phyloP scores from a whole-genome alignment of 2,888 invertebrate species.

The Oscheius sp. region DNA sequence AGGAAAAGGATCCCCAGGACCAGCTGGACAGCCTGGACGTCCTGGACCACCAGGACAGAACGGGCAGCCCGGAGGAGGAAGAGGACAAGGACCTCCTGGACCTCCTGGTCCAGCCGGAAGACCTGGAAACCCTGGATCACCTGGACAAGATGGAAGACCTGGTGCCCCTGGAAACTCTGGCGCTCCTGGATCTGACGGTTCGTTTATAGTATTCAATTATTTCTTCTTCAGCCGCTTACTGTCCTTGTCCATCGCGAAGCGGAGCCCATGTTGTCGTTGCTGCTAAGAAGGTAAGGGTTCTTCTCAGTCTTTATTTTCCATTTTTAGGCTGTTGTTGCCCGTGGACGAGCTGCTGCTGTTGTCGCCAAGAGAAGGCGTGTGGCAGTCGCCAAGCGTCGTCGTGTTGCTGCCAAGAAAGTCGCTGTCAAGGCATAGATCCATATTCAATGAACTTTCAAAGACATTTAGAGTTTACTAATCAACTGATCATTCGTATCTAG shows the following conservation, averaged over 20 bases:
- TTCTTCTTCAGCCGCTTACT: slow-evolving; percentile 1
- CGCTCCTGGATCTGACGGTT: slow-evolving; percentile 5
- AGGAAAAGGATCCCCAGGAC: slow-evolving; percentile 38
- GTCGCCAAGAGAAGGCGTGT: slow-evolving; percentile 5
- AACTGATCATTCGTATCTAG: neutral
- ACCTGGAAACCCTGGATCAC: neutral
- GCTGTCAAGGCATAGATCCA: too few relatives aligned
- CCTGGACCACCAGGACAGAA: slow-evolving; percentile 38
- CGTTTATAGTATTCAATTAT: neutral
- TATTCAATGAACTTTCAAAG: neutral
- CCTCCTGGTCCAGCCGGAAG: slow-evolving; percentile 33
- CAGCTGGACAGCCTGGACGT: slow-evolving; percentile 17
- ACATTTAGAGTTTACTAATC: neutral
- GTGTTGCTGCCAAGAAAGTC: slow-evolving; percentile 1
- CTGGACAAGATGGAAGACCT: slow-evolving; percentile 6
- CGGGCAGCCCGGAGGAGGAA: slow-evolving; percentile 35
- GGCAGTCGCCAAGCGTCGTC: neutral
- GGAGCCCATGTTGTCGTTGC: neutral
- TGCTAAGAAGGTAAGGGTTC: neutral
- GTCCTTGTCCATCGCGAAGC: slow-evolving; percentile 28
- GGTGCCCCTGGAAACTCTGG: slow-evolving; percentile 16
- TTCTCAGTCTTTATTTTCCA: too few relatives aligned
- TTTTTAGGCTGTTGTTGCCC: neutral
- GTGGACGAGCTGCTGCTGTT: neutral
- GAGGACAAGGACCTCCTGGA: slow-evolving; percentile 33